Evolutionary conservation across 1,140 invertebrate genomes (phyloP).

Genomic region (Zaprionus ghesquierei): DNA sequence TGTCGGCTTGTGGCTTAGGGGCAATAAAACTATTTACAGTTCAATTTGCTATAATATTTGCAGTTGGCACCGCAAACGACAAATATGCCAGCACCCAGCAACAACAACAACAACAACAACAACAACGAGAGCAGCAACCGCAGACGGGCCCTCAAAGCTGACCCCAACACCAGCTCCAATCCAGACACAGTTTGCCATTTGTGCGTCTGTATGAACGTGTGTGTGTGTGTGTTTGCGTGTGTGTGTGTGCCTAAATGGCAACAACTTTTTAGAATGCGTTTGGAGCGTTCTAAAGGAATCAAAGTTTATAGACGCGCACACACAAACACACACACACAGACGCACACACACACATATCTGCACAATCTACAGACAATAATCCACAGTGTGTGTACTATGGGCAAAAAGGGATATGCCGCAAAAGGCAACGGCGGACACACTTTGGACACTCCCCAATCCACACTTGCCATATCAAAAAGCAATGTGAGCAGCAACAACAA

Average conservation of each 20-base stretch:
- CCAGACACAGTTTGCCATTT: background rate
- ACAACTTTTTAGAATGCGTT: conserved; percentile 70
- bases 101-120: conserved; percentile 31
- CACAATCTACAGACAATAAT: conserved; percentile 76
- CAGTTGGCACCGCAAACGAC: conserved; percentile 70
- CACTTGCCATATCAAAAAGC: conserved; percentile 59
- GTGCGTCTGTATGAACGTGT: background rate
- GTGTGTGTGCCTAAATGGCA: conserved; percentile 42
- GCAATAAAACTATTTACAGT: conserved; percentile 80
- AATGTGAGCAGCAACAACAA: conserved; percentile 11
- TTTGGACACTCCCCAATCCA: conserved; percentile 54
- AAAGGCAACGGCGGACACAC: conserved; percentile 22
- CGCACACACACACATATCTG: conserved; percentile 44
- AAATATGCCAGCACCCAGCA: conserved; percentile 67
- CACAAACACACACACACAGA: conserved; percentile 16
- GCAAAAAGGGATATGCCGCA: conserved; percentile 52
- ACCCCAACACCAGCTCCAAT: background rate
- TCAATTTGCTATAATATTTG: conserved; percentile 80
- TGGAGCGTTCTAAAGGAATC: conserved; percentile 65
- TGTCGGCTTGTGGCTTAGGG: conserved; percentile 53
- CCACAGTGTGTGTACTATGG: conserved; percentile 64
- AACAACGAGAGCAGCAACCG: conserved; percentile 30
- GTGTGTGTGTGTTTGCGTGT: background rate
- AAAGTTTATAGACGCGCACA: conserved; percentile 68
- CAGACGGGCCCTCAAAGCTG: conserved; percentile 33